Evolutionary conservation across 2,797 vertebrate genomes (phyloP), one percentile per base, ranked within the genome.

Genomic region (Sebastiscus albofasciatus): DNA sequence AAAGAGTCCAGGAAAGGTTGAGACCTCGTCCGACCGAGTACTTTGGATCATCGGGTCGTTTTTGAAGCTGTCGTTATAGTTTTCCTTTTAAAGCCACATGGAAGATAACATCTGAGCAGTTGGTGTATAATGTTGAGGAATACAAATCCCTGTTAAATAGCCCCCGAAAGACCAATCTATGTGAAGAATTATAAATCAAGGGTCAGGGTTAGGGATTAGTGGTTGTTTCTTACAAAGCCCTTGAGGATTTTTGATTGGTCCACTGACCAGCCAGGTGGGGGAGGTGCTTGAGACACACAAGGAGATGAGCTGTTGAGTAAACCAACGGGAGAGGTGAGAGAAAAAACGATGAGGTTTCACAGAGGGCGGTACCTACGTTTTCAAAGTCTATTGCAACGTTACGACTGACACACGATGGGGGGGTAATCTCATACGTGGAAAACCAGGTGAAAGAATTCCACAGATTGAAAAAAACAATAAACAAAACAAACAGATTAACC

Each of bases 171-270:
- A 83, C 72, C 52, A 69, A 78, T 72, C 66, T 55, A 34, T 34
- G 55, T 33, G 27, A 61, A 46, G 69, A 81, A 52, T 67, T 77
- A 80, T 59, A 66, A 82, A 88, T 69, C 78, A 75, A 81, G 67
- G 74, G 62, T 85, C 31, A 56, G 77, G 70, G 69, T 83, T 62
- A 69, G 76, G 78, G 78, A 82, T 84, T 81, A 84, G 84, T 89
- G 88, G 84, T 87, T 79, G 71, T 82, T 87, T 84, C 69, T 76
- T 81, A 91, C 68, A 91, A 91, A 95, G 94, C 94, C 94, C 93
- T 95, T 94, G 71, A 93, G 82, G 83, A 89, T 90, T 85, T 85
- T 85, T 55, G 90, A 92, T 92, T 90, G 90, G 87, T 90, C 88
- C 89, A 80, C 83, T 69, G 91, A 92, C 87, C 90, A 93, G 88